phyloP scores from a whole-genome alignment of 1,140 invertebrate genomes.

The Coptotermes formosanus region DNA sequence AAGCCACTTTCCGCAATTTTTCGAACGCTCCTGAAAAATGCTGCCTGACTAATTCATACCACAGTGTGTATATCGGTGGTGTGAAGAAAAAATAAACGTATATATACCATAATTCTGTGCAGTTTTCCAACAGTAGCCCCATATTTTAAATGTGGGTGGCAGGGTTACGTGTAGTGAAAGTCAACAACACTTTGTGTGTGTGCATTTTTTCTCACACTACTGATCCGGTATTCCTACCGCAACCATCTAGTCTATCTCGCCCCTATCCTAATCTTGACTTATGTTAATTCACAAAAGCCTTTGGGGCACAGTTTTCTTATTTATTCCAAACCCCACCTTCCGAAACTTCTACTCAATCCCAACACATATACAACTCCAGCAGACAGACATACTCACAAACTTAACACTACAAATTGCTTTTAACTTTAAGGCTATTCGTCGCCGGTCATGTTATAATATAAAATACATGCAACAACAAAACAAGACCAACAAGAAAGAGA shows the following conservation, averaged over 20 bases:
- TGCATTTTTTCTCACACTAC: neutral
- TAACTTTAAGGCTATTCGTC: neutral
- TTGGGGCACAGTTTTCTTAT: slow-evolving; percentile 24
- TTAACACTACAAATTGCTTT: slow-evolving; percentile 29
- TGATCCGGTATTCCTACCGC: neutral
- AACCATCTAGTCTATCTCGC: neutral
- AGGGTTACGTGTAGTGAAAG: neutral
- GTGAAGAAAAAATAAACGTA: no score
- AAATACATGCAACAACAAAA: neutral
- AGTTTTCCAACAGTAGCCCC: no score
- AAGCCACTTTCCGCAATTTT: no score
- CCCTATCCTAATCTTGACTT: slow-evolving; percentile 17
- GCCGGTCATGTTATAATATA: slow-evolving; percentile 15
- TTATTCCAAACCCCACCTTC: slow-evolving; percentile 6
- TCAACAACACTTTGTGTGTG: neutral
- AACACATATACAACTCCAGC: slow-evolving; percentile 19
- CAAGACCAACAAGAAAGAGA: neutral
- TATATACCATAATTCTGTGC: no score
- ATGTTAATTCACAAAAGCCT: slow-evolving; percentile 16
- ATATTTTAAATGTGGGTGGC: no score
- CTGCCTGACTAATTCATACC: no score
- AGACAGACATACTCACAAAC: neutral
- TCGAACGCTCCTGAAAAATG: no score
- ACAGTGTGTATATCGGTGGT: no score
- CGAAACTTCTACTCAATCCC: neutral